A percentile compares a stretch with the other conserved stretches of the same genome.
Conservation (phyloP, 2,797 vertebrate genomes). For the Rhynchotus rufescens region DNA sequence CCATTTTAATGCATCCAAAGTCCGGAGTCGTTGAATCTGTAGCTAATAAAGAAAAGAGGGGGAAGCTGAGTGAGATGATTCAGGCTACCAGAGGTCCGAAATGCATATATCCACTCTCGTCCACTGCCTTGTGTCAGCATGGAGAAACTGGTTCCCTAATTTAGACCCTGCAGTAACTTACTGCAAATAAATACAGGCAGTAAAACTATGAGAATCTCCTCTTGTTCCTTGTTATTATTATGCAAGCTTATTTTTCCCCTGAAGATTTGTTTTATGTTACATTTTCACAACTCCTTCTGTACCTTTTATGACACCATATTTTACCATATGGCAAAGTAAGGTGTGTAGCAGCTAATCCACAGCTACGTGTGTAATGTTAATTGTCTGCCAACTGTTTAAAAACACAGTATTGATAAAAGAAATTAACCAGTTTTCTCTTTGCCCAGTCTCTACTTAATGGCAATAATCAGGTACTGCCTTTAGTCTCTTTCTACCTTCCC, state of each 20-base stretch:
- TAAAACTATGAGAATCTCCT: neutral
- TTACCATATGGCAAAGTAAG: neutral
- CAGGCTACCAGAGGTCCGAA: neutral
- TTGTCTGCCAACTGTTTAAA: neutral
- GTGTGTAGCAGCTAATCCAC: neutral
- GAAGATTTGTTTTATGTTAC: neutral
- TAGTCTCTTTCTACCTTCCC: neutral
- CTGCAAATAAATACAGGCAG: neutral
- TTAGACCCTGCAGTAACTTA: neutral
- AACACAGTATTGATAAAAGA: neutral
- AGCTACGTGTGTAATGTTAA: neutral
- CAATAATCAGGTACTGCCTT: neutral
- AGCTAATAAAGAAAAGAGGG: neutral
- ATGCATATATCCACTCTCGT: neutral
- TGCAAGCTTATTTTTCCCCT: neutral
- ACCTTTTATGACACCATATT: neutral
- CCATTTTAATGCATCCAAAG: neutral
- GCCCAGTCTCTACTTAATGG: neutral
- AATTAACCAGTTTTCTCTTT: neutral
- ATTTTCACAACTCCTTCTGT: neutral
- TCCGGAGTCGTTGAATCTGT: neutral
- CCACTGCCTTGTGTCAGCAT: neutral
- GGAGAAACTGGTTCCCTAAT: neutral
- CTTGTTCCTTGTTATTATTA: neutral
- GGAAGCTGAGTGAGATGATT: neutral